Evolutionary conservation across 2,113 vertebrate genomes (phyloP), one percentile per base, ranked within the genome.

Genomic region (Ibidorhyncha struthersii): DNA sequence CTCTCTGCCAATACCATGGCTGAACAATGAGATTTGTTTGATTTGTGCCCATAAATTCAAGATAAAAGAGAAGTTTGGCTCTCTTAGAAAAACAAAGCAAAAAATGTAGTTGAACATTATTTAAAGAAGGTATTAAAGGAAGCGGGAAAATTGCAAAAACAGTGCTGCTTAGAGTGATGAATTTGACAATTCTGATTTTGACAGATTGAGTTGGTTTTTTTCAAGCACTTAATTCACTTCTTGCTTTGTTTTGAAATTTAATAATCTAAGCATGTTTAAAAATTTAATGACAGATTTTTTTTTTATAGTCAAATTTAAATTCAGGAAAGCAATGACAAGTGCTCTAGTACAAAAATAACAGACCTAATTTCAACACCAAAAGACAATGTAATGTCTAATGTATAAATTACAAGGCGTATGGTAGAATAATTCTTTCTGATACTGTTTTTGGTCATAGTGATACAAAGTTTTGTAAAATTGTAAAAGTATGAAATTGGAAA

Each of bases 161-260:
- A n/a, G 32, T 63, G 69, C 83, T 91, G 40, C 52, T 78, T 52
- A 84, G 61, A 67, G 72, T 67, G 80, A 96, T 89, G 80, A 38
- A 91, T 84, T 91, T 94, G 86, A 95, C 83, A 86, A 84, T 78
- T 94, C 69, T 59, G 80, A 89, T 67, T 78, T 41, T 93, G 91
- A 95, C 50, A 79, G 47, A 45, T 4, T 74, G 63, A 89, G n/a
- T 70, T 86, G 2, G 23, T 18, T 72, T 52, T 38, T 50, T 20
- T 81, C 30, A 36, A 73, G 55, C 61, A 30, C 52, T 84, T 93
- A 92, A 91, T 86, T 95, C 47, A 67, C 13, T 71, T 86, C 32
- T 58, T 91, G 55, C 63, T 96, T 92, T 90, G 76, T 92, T 96
- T 94, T 89, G 52, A 84, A 91, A 91, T 89, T 25, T 84, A 94